Percentiles rank a stretch among this genome's conserved stretches.
Conservation (phyloP, 2,888 invertebrate species). For the Rhynchonema sp. region DNA sequence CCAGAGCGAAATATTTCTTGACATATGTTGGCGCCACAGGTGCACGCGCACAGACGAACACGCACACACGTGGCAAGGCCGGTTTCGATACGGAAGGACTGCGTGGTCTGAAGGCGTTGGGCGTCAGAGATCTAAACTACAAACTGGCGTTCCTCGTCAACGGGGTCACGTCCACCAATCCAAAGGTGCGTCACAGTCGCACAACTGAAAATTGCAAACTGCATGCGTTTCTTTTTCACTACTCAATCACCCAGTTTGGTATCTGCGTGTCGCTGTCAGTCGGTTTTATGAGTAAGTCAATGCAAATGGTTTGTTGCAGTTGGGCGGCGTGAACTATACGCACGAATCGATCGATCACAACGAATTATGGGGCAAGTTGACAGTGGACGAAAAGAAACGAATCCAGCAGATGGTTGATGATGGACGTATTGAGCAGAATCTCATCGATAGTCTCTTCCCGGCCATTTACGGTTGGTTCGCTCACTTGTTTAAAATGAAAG, state of each 20-base stretch:
- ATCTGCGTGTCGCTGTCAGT: not conserved
- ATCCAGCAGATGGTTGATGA: slow-evolving; percentile 47
- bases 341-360: slow-evolving; percentile 75
- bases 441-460: slow-evolving; percentile 77
- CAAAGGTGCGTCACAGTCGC: slow-evolving; percentile 46
- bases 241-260: not conserved
- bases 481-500: no score
- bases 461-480: slow-evolving; percentile 80
- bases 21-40: no score
- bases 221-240: no score
- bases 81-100: slow-evolving; percentile 54
- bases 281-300: not conserved
- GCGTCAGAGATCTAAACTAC: slow-evolving; percentile 63
- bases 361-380: slow-evolving; percentile 54
- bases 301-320: slow-evolving; percentile 31
- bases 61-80: slow-evolving; percentile 44
- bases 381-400: slow-evolving; percentile 54
- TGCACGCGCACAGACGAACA: slow-evolving; percentile 57
- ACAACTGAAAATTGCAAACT: no score
- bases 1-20: no score
- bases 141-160: slow-evolving; percentile 83
- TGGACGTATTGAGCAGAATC: slow-evolving; percentile 61
- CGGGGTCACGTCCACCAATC: slow-evolving; percentile 64
- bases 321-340: slow-evolving; percentile 61
- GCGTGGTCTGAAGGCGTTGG: slow-evolving; percentile 61